These are phyloP conservation scores for Epinotia brunnichana DNA, from an alignment of 2,888 invertebrate species.

Conservation along the genomic window DNA sequence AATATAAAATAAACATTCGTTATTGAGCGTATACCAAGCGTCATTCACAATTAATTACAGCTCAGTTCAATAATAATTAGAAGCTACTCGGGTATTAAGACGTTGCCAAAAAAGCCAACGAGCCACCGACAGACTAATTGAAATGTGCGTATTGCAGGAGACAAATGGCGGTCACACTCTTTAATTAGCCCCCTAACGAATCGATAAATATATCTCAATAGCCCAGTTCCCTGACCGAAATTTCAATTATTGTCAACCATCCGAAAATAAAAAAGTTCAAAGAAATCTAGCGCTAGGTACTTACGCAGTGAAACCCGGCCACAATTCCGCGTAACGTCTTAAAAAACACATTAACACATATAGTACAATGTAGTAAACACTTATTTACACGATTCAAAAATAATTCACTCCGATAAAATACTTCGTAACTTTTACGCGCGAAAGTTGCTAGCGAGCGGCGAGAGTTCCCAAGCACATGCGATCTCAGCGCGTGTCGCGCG, in stretches of 20 bases:
- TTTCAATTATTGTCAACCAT: slow-evolving; percentile 47
- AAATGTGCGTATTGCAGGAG: slow-evolving; percentile 31
- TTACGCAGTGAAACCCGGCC: slow-evolving; percentile 52
- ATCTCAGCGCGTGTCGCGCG: slow-evolving; percentile 64
- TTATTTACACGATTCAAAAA: slow-evolving; percentile 45
- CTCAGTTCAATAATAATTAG: slow-evolving; percentile 15
- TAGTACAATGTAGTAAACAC: slow-evolving; percentile 54
- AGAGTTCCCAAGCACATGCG: slow-evolving; percentile 49
- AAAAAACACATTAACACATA: slow-evolving; percentile 57
- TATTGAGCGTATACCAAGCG: not conserved
- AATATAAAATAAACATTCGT: not conserved
- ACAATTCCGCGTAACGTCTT: slow-evolving; percentile 45
- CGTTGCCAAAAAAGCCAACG: slow-evolving; percentile 33
- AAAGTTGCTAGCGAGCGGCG: slow-evolving; percentile 60
- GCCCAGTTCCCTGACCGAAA: slow-evolving; percentile 47
- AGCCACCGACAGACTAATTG: slow-evolving; percentile 32
- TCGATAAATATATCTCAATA: slow-evolving; percentile 45
- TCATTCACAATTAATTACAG: slow-evolving; percentile 9
- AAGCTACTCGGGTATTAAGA: not conserved
- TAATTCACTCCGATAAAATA: slow-evolving; percentile 40
- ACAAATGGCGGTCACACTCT: slow-evolving; percentile 25
- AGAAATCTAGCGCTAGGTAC: slow-evolving; percentile 50
- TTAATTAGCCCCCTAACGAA: slow-evolving; percentile 38
- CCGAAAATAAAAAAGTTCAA: slow-evolving; percentile 49
- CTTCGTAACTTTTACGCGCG: slow-evolving; percentile 66